Evolutionary conservation across 2,797 vertebrate species (phyloP), one percentile per base, ranked within the genome.

Genomic region (Valencia hispanica): DNA sequence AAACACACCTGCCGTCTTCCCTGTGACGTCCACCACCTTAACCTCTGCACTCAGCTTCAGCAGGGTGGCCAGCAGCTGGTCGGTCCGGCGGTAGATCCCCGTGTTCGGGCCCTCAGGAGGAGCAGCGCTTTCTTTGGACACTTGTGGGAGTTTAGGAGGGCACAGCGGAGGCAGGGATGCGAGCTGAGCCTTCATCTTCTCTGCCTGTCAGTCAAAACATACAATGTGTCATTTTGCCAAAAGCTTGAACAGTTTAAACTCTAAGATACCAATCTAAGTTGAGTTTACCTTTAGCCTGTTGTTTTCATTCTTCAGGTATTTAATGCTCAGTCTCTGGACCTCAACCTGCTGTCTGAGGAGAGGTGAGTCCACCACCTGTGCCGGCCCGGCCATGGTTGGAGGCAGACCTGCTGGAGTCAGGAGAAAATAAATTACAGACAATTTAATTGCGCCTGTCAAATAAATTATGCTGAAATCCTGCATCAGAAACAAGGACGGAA

Each of bases 271-370:
- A 32, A 8, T 7, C 45, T 43, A 5, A 48, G 30, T 68, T 1
- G 14, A 17, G 10, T 32, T 39, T 75, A 94, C 97, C 96, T 96
- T 97, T 12, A 98, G 95, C 61, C 94, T 80, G 93, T 96, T 97
- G 87, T 97, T 98, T 88, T 98, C 96, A 0, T 96, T 96, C 92
- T 97, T 97, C 32, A 98, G 96, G 87, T 96, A 96, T 63, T 96
- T 97, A 53, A 98, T 91, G 80, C 96, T 95, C 20, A 97, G 86
- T 82, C 97, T 94, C 88, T 98, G 94, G 10, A 95, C 96, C 0
- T 97, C 96, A 2, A 98, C 96, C 88, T 98, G 97, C 93, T 97
- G 97, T 2, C 96, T 93, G 18, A 98, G 96, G 12, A 98, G 95
- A 0, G 97, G 97, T 0, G 97, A 98, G 84, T 98, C 97, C 85